These are phyloP conservation scores for Oscheius sp. DNA, from an alignment of 2,888 invertebrate genomes.

Conservation along the genomic window DNA sequence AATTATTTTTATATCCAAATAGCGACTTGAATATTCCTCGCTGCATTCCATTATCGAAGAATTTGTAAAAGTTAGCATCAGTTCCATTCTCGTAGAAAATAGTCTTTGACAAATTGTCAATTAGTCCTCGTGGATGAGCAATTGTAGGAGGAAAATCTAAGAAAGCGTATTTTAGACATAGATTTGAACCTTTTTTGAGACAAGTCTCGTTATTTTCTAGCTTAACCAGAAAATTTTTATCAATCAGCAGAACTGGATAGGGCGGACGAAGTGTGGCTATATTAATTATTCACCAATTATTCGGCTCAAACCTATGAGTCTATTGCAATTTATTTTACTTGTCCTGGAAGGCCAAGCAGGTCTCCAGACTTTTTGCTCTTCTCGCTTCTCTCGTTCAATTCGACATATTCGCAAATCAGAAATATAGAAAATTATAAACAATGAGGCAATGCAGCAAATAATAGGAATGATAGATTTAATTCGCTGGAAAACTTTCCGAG, in stretches of 20 bases:
- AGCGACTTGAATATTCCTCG: neutral
- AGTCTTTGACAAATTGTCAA: neutral
- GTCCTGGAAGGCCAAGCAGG: neutral
- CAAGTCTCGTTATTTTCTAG: neutral
- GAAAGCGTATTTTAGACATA: neutral
- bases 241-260: neutral
- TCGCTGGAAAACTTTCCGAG: too few relatives aligned
- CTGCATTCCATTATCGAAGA: neutral
- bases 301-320: neutral
- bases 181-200: neutral
- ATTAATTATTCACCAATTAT: too few relatives aligned
- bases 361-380: neutral
- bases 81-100: neutral
- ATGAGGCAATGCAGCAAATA: too few relatives aligned
- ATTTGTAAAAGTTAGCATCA: neutral
- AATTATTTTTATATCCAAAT: neutral
- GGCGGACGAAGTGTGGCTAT: neutral
- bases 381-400: neutral
- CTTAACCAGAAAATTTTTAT: neutral
- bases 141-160: neutral
- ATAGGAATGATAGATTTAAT: too few relatives aligned
- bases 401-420: neutral
- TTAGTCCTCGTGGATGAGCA: neutral
- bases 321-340: neutral
- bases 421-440: neutral